Conservation (phyloP, 2,888 invertebrate species). For the Drosophila neotestacea region DNA sequence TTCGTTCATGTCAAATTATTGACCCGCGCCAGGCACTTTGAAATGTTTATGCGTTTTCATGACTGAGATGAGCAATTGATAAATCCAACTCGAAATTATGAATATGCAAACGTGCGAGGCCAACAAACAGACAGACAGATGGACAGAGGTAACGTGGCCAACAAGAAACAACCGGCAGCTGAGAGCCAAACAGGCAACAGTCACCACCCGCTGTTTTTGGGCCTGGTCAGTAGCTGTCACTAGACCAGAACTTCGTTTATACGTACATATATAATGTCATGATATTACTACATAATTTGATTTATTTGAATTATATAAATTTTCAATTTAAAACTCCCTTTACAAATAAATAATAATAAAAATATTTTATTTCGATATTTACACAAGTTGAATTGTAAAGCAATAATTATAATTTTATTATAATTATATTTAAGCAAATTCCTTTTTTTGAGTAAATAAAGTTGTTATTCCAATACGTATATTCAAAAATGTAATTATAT, state of each 20-base stretch:
- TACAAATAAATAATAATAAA: no score
- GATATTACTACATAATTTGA: neutral
- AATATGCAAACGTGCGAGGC: conserved; percentile 67
- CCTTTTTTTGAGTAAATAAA: no score
- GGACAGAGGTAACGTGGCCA: conserved; percentile 3
- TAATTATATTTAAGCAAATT: no score
- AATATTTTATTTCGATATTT: no score
- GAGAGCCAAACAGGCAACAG: conserved; percentile 11
- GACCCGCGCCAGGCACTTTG: conserved; percentile 79
- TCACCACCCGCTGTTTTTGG: conserved; percentile 64
- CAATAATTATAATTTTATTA: no score
- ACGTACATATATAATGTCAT: conserved; percentile 36
- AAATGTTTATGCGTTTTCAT: conserved; percentile 85
- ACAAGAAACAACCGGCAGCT: conserved; percentile 7
- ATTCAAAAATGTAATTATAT: neutral
- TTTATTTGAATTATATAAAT: no score
- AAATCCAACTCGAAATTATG: conserved; percentile 75
- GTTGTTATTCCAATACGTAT: no score
- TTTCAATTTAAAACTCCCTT: no score
- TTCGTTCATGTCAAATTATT: conserved; percentile 84
- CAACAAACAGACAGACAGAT: conserved; percentile 7
- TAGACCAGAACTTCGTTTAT: conserved; percentile 51
- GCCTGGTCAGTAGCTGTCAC: conserved; percentile 58
- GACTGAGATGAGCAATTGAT: conserved; percentile 84
- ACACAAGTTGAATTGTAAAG: no score